phyloP scores from a whole-genome alignment of 64 coral and sea anemone species.

The Exaiptasia diaphana region DNA sequence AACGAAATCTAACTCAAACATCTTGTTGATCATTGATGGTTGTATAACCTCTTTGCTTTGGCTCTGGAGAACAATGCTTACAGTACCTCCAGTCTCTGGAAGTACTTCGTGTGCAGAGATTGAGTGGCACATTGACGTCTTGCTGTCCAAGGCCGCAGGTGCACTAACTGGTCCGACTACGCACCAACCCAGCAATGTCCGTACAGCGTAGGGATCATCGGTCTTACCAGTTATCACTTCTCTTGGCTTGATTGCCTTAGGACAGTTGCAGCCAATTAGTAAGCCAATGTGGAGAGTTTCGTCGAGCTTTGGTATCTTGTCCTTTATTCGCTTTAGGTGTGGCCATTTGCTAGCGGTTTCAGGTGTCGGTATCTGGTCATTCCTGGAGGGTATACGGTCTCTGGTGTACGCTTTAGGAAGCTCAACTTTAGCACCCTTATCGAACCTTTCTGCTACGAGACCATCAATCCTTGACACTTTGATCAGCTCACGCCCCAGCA shows the following conservation, averaged over 20 bases:
- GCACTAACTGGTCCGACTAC: slow-evolving; percentile 26
- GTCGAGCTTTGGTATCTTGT: slow-evolving; percentile 36
- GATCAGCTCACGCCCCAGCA: slow-evolving; percentile 31
- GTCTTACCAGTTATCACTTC: slow-evolving; percentile 49
- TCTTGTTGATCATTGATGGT: slow-evolving; percentile 24
- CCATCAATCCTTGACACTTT: neutral
- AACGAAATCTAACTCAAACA: slow-evolving; percentile 45
- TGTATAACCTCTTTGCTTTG: slow-evolving; percentile 42
- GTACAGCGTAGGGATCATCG: slow-evolving; percentile 64
- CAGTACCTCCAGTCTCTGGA: neutral
- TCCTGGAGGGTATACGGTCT: slow-evolving; percentile 40
- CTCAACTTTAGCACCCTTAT: slow-evolving; percentile 22
- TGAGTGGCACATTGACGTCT: neutral
- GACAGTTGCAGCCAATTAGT: slow-evolving; percentile 76
- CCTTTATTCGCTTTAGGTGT: slow-evolving; percentile 28
- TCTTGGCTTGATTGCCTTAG: slow-evolving; percentile 58
- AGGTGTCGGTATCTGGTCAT: slow-evolving; percentile 61
- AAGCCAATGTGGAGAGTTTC: slow-evolving; percentile 38
- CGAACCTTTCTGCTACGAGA: slow-evolving; percentile 22
- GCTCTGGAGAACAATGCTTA: neutral
- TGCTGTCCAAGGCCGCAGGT: neutral
- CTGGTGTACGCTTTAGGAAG: slow-evolving; percentile 43
- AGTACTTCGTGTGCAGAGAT: slow-evolving; percentile 5
- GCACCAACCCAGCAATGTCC: slow-evolving; percentile 67
- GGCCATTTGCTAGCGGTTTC: slow-evolving; percentile 51